Evolutionary conservation across 2,113 vertebrate genomes (phyloP).

Genomic region (Coracopsis vasa): DNA sequence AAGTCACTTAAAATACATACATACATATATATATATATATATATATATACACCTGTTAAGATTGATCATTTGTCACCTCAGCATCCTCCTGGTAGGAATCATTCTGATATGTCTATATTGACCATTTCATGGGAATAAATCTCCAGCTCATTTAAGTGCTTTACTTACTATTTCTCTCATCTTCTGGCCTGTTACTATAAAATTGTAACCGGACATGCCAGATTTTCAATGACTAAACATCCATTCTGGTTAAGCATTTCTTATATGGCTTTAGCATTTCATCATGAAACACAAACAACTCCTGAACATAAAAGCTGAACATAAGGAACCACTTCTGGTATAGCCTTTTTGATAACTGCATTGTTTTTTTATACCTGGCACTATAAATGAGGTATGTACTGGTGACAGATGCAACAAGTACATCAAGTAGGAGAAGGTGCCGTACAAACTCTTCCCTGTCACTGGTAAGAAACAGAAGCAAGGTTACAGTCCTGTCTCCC

Average conservation of each 20-base stretch:
- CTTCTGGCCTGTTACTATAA: neutral
- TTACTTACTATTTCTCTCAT: neutral
- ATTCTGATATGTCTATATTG: neutral
- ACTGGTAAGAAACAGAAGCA: neutral
- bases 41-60: neutral
- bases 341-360: neutral
- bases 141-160: neutral
- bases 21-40: neutral
- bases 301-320: neutral
- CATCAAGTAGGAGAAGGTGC: neutral
- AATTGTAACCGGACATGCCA: fast-evolving
- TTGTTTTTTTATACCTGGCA: neutral
- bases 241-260: neutral
- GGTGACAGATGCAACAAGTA: neutral
- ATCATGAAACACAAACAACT: neutral
- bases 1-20: neutral
- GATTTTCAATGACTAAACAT: neutral
- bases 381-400: neutral
- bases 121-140: neutral
- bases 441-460: neutral
- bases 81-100: neutral
- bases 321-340: neutral
- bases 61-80: neutral
- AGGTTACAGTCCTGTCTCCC: neutral
- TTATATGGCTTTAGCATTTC: neutral